A percentile compares a stretch with the other conserved stretches of the same genome.
phyloP scores from a whole-genome alignment of 2,113 vertebrate genomes.

The Hydrochoerus hydrochaeris region DNA sequence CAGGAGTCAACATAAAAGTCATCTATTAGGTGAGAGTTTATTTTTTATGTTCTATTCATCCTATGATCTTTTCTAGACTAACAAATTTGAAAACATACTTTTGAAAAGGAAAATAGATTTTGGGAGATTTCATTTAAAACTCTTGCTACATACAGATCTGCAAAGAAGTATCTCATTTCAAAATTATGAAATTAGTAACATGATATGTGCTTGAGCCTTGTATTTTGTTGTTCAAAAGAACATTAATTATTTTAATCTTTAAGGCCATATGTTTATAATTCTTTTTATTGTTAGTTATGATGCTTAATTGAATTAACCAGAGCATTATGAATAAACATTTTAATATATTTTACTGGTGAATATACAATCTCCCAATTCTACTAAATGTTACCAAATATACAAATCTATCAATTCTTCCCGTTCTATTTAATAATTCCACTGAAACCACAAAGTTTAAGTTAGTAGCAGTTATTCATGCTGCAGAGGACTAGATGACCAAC shows the following conservation, averaged over 20 bases:
- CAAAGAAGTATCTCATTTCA: neutral
- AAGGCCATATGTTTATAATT: neutral
- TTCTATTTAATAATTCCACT: neutral
- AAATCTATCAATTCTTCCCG: too few relatives aligned
- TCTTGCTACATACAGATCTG: neutral
- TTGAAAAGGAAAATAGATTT: conserved; percentile 8
- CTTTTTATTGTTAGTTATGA: conserved; percentile 20
- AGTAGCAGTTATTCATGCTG: neutral
- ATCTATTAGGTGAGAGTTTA: neutral
- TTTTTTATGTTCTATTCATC: neutral
- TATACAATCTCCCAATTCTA: neutral
- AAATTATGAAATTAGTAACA: neutral
- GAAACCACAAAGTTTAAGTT: neutral
- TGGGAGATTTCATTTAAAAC: conserved; percentile 27
- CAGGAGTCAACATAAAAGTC: neutral
- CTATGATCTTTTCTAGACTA: neutral
- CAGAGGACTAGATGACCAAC: neutral
- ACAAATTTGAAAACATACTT: conserved; percentile 3
- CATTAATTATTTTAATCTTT: neutral
- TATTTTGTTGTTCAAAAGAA: conserved; percentile 3
- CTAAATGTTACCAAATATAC: too few relatives aligned
- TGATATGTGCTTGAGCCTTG: neutral
- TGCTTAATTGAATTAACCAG: neutral
- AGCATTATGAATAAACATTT: conserved; percentile 25
- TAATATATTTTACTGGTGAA: neutral